phyloP scores from a whole-genome alignment of 1,140 invertebrate species.

The Tachypleus tridentatus region DNA sequence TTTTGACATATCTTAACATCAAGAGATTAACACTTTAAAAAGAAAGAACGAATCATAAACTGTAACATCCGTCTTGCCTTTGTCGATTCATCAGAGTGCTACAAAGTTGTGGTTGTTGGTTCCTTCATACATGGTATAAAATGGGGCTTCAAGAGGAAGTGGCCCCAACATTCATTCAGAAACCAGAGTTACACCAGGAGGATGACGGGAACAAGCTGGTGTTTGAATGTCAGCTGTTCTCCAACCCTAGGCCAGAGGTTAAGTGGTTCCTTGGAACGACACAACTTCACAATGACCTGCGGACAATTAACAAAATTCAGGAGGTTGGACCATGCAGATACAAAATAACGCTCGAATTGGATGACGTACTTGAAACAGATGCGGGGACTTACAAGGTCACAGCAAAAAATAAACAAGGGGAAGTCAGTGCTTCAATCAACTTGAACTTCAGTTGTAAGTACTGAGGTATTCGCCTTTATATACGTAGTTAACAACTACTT shows the following conservation, averaged over 20 bases:
- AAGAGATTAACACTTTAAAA: too few species aligned
- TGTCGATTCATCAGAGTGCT: too few species aligned
- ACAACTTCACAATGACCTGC: conserved; percentile 32
- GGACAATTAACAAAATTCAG: conserved; percentile 74
- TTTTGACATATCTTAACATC: too few species aligned
- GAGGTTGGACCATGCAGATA: conserved; percentile 73
- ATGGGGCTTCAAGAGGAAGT: conserved; percentile 16
- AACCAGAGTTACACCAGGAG: conserved; percentile 90
- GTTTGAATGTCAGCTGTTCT: conserved; percentile 90
- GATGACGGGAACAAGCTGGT: conserved; percentile 89
- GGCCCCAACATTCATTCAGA: conserved; percentile 92
- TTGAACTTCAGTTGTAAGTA: conserved; percentile 96
- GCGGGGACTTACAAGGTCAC: conserved; percentile 95
- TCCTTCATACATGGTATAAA: background rate
- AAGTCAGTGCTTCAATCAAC: conserved; percentile 95
- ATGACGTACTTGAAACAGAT: conserved; percentile 90
- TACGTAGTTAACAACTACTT: conserved; percentile 4
- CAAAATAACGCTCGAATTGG: conserved; percentile 78
- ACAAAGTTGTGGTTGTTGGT: too few species aligned
- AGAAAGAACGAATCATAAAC: too few species aligned
- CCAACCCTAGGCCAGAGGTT: conserved; percentile 79
- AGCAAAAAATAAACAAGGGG: conserved; percentile 94
- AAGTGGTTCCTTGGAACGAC: conserved; percentile 78
- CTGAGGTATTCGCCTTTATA: background rate
- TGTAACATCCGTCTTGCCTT: too few species aligned